phyloP scores from a whole-genome alignment of 1,140 invertebrate genomes.

The Ostrea edulis region DNA sequence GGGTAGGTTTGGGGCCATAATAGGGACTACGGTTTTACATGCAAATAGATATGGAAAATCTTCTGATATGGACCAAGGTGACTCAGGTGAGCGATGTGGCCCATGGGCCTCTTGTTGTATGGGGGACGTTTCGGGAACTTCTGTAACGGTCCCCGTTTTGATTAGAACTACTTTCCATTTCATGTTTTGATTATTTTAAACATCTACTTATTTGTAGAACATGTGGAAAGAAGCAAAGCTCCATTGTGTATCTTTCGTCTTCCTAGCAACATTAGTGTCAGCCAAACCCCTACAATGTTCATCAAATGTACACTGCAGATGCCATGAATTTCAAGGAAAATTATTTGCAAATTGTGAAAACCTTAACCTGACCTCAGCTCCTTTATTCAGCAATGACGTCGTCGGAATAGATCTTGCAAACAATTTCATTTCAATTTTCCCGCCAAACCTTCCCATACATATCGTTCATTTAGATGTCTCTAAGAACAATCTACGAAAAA shows the following conservation, averaged over 20 bases:
- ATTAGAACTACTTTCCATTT: too few relatives aligned
- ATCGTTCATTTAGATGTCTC: background rate
- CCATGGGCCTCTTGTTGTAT: too few relatives aligned
- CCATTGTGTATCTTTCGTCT: background rate
- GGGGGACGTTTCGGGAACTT: too few relatives aligned
- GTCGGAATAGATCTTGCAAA: background rate
- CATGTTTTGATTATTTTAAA: too few relatives aligned
- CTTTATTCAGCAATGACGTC: background rate
- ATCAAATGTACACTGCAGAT: background rate
- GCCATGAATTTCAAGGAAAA: background rate
- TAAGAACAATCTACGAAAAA: background rate
- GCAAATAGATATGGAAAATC: too few relatives aligned
- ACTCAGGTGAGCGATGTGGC: too few relatives aligned
- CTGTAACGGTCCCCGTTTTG: too few relatives aligned
- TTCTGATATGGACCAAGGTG: too few relatives aligned
- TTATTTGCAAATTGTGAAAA: slow-evolving; percentile 7
- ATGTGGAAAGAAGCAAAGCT: too few relatives aligned
- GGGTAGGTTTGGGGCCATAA: too few relatives aligned
- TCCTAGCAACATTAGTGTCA: background rate
- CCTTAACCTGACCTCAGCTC: background rate
- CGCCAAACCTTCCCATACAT: background rate
- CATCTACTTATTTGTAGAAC: too few relatives aligned
- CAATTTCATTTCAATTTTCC: background rate
- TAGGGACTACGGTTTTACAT: too few relatives aligned
- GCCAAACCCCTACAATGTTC: background rate